Conservation (phyloP, 2,797 vertebrate genomes). For the Valencia hispanica region DNA sequence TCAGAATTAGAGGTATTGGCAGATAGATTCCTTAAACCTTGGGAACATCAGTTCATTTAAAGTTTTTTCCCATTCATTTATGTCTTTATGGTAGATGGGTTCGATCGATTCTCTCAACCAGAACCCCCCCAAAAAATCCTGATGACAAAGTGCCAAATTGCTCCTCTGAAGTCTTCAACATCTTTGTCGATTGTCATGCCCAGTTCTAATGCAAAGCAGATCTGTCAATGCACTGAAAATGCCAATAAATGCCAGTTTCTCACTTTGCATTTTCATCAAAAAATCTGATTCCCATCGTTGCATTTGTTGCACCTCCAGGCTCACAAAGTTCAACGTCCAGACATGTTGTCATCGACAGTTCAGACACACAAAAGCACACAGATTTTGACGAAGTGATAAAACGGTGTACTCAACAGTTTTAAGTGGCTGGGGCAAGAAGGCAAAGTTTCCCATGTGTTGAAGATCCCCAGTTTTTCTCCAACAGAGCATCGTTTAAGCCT, state of each 20-base stretch:
- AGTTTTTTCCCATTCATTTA: background rate
- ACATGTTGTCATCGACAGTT: constrained; percentile 14
- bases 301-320: constrained; percentile 17
- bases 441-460: constrained; percentile 59
- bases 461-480: constrained; percentile 42
- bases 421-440: constrained; percentile 74
- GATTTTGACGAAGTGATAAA: constrained; percentile 32
- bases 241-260: constrained; percentile 11
- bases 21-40: constrained; percentile 6
- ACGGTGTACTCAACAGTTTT: constrained; percentile 46
- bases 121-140: constrained; percentile 7
- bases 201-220: constrained; percentile 10
- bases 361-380: constrained; percentile 35
- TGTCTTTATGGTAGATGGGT: background rate
- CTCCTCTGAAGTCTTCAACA: background rate
- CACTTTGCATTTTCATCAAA: constrained; percentile 11
- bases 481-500: constrained; percentile 32
- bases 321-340: constrained; percentile 19
- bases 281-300: constrained; percentile 35
- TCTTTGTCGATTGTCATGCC: constrained; percentile 43
- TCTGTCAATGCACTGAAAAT: constrained; percentile 4
- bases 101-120: background rate
- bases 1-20: background rate
- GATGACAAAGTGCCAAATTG: constrained; percentile 1
- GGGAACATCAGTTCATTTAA: background rate